Evolutionary conservation across 2,888 invertebrate species (phyloP), one percentile per base, ranked within the genome.

Genomic region (Ecdyonurus torrentis): DNA sequence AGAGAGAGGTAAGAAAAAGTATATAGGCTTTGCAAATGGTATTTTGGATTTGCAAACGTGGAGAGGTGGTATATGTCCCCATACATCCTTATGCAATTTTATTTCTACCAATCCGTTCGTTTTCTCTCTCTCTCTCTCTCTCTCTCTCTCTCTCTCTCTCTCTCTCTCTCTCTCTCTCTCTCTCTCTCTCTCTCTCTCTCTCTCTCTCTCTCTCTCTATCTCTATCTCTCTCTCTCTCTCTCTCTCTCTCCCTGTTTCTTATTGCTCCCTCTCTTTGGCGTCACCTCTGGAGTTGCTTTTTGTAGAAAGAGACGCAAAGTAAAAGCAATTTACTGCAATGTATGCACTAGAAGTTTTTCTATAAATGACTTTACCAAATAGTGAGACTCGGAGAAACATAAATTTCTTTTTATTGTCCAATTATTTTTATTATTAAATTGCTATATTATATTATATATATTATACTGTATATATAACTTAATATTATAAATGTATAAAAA

Each of bases 321-420:
- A 58, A 58, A 58, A 58, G 58, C 58, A 22, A 2, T 58, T 58
- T 58, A 20, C 58, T 58, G 58, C 20, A n/a, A n/a, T 37, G 37
- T 37, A 37, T 37, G 37, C 37, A 37, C 7, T 37, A 37, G 7
- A 15, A 10, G 5, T 37, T 37, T 37, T 15, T 37, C 37, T 37
- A 5, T 37, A 37, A 5, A 37, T 37, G 15, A 37, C 37, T 37
- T 37, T 15, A 37, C 37, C 37, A 37, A 37, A 37, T 37, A 37
- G 7, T 37, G 37, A 5, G 15, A 37, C 37, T 37, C 37, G 15
- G 37, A 37, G 7, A 37, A 37, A 37, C 37, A 37, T 37, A 10
- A 37, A 37, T 37, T 37, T 37, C 37, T 37, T 37, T n/a, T 37
- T 37, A 37, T 37, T 37, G 15, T 37, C 37, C 37, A 37, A 37